These are phyloP conservation scores for Macrocentrus cingulum DNA, from an alignment of 1,140 invertebrate genomes.

Conservation along the genomic window DNA sequence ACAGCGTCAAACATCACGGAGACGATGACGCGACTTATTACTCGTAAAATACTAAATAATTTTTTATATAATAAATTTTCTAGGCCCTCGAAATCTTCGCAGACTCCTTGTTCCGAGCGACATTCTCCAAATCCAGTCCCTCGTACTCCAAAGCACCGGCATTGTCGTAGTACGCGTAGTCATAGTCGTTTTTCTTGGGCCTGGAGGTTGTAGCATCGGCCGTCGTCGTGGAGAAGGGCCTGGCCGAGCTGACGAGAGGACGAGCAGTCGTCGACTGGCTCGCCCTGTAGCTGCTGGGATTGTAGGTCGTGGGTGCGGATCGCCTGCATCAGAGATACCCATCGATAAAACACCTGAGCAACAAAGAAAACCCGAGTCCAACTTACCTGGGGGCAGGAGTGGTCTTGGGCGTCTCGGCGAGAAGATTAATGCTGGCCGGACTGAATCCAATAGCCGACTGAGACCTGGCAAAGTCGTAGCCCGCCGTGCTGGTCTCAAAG, in stretches of 20 bases:
- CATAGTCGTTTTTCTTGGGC: slow-evolving; percentile 54
- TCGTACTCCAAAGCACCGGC: slow-evolving; percentile 52
- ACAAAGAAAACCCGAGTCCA: too few relatives aligned
- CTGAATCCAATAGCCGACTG: slow-evolving; percentile 53
- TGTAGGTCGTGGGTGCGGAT: slow-evolving; percentile 45
- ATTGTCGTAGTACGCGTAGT: slow-evolving; percentile 57
- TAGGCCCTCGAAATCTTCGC: slow-evolving; percentile 47
- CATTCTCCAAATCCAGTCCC: slow-evolving; percentile 51
- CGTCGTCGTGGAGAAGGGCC: slow-evolving; percentile 47
- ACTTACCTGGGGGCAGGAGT: slow-evolving; percentile 51
- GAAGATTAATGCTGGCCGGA: slow-evolving; percentile 53
- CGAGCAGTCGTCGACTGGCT: slow-evolving; percentile 36
- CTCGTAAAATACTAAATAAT: neutral
- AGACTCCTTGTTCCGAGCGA: slow-evolving; percentile 52
- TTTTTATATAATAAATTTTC: too few relatives aligned
- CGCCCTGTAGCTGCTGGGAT: slow-evolving; percentile 44
- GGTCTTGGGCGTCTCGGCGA: slow-evolving; percentile 51
- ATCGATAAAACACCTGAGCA: too few relatives aligned
- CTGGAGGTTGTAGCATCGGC: slow-evolving; percentile 41
- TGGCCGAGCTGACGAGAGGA: slow-evolving; percentile 44
- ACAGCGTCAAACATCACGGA: too few relatives aligned
- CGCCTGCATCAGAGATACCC: too few relatives aligned
- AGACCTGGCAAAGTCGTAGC: slow-evolving; percentile 45
- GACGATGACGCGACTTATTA: too few relatives aligned
- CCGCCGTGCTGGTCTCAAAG: slow-evolving; percentile 46